These are phyloP conservation scores for Chaetorhynchus papuensis DNA, from an alignment of 2,113 vertebrate species.

Conservation along the genomic window DNA sequence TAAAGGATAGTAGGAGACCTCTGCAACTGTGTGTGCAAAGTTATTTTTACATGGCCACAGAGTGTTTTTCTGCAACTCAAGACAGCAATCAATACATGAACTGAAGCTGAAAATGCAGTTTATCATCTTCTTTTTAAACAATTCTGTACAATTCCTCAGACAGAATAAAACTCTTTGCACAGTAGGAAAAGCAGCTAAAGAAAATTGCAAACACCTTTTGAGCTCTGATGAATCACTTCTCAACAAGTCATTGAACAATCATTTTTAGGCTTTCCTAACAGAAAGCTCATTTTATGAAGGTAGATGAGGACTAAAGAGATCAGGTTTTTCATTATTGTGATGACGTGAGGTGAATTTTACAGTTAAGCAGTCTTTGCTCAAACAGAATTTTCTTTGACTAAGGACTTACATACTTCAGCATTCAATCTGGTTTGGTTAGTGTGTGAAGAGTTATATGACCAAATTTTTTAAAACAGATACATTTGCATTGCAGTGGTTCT, in stretches of 20 bases:
- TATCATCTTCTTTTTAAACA: not conserved
- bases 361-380: not conserved
- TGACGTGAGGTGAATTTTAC: not conserved
- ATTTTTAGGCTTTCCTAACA: not conserved
- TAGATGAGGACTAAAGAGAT: not conserved
- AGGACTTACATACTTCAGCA: not conserved
- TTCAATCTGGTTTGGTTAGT: not conserved
- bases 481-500: not conserved
- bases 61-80: not conserved
- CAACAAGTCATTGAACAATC: not conserved
- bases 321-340: not conserved
- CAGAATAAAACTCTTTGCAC: not conserved
- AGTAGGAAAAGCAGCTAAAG: not conserved
- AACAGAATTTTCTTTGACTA: not conserved
- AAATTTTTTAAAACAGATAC: not conserved
- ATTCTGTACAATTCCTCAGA: not conserved
- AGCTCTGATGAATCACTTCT: not conserved
- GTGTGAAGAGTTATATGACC: not conserved
- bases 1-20: not conserved
- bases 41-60: not conserved
- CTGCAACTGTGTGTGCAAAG: not conserved
- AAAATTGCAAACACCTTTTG: not conserved
- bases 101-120: conserved; percentile 2
- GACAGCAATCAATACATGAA: not conserved
- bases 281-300: not conserved